Base-by-base conservation (phyloP, 2,888 invertebrate species). In the Cistogaster globosa region DNA sequence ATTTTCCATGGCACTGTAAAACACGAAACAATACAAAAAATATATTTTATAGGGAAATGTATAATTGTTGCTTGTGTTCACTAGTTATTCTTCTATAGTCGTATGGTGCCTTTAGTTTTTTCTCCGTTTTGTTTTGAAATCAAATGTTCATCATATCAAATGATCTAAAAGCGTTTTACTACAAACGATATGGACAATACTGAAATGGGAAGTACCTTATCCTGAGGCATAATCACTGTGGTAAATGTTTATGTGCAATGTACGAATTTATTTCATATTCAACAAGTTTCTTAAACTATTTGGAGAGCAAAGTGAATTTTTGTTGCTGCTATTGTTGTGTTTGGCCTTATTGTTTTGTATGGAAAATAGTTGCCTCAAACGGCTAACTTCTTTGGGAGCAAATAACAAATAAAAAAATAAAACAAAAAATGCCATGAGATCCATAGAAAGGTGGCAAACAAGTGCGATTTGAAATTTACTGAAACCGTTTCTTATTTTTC, bases 151-250 rank as follows among this genome's bases (percentile, higher is more conserved):
- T 82, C 75, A 75, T 85, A 85, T 85, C 85, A 82, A 76, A 71
- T 71, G 82, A 85, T 85, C 85, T 85, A 75, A 82, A 82, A 85
- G 82, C 82, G 85, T 85, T 82, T 85, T 75, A 85, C 75, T 51
- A 82, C 58, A 82, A 85, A 75, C 85, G 69, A 78, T 85, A 85
- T 79, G 82, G 62, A 85, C 85, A 82, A 82, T 85, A 85, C 78
- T 85, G 82, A 74, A 85, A 85, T 85, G 85, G 85, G 85, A 79
- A 85, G 85, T 85, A 82, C 65, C 67, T 85, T 82, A 85, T 85
- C 85, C 85, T 79, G 65, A 55, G 85, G 85, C 85, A 60, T 79
- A 75, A 85, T 82, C 85, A 78, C 71, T 77, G 68, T 81, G 69
- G 58, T 65, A 71, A 71, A 82, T 71, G 32, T 76, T 65, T 38